Conservation (phyloP, 1,140 invertebrate species). For the Hormaphis cornu region DNA sequence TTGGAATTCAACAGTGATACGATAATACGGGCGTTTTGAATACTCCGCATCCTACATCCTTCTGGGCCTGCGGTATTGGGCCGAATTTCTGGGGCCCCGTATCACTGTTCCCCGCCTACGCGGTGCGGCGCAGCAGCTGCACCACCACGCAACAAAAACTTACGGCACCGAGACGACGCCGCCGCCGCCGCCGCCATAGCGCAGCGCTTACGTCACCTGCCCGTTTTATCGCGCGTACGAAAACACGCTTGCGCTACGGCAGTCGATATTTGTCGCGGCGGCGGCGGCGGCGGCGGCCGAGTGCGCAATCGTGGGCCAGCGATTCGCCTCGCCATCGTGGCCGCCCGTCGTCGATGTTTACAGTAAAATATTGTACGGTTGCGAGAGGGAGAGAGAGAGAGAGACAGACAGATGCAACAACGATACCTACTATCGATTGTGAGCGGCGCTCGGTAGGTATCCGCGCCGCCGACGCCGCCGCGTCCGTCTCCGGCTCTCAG, state of each 20-base stretch:
- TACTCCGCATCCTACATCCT: no score
- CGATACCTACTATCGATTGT: slow-evolving; percentile 24
- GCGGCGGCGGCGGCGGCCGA: background rate
- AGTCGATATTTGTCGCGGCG: slow-evolving; percentile 17
- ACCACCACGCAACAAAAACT: no score
- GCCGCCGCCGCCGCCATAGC: background rate
- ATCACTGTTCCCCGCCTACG: no score
- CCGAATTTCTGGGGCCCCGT: no score
- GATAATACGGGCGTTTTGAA: no score
- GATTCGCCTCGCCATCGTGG: background rate
- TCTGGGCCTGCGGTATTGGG: no score
- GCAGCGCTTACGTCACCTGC: slow-evolving; percentile 23
- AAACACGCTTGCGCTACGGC: background rate
- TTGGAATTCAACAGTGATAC: no score
- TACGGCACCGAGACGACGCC: slow-evolving; percentile 21
- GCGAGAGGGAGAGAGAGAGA: no score
- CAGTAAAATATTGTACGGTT: no score
- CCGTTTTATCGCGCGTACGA: background rate
- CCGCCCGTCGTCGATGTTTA: background rate
- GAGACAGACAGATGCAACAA: background rate
- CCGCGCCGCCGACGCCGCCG: background rate
- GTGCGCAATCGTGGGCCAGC: slow-evolving; percentile 2
- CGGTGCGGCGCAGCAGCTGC: no score
- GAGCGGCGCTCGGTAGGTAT: background rate
- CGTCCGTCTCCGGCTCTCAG: background rate